Percentiles rank a stretch among this genome's conserved stretches.
phyloP scores from a whole-genome alignment of 53 echinoderm and acorn worm species.

The Echinometra lucunter region DNA sequence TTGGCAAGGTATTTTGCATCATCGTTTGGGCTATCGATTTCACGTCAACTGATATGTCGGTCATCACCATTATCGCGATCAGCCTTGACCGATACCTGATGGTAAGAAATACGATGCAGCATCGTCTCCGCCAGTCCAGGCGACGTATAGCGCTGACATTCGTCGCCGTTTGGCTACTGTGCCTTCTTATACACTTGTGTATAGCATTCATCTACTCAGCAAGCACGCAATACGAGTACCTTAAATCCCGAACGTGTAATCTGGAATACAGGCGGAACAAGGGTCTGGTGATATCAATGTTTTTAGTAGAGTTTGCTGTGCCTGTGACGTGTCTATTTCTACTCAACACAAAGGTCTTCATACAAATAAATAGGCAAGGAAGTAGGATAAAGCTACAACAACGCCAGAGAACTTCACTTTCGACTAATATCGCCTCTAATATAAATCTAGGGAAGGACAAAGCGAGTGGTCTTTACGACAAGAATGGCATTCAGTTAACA shows the following conservation, averaged over 20 bases:
- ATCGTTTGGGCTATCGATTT: slow-evolving; percentile 48
- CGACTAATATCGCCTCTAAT: no score
- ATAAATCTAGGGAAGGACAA: slow-evolving; percentile 17
- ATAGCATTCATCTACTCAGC: slow-evolving; percentile 48
- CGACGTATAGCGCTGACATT: background rate
- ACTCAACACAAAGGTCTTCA: slow-evolving; percentile 29
- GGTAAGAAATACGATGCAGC: slow-evolving; percentile 30
- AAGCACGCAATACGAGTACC: background rate
- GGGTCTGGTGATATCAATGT: slow-evolving; percentile 2
- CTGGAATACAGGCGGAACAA: slow-evolving; percentile 38
- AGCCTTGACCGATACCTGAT: slow-evolving; percentile 53
- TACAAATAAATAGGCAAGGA: slow-evolving; percentile 17
- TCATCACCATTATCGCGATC: slow-evolving; percentile 52
- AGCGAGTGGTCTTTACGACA: slow-evolving; percentile 39
- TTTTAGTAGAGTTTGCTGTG: slow-evolving; percentile 37
- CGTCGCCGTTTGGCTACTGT: background rate
- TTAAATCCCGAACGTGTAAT: background rate
- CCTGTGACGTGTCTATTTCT: slow-evolving; percentile 34
- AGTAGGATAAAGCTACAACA: slow-evolving; percentile 4
- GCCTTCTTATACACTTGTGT: slow-evolving; percentile 28
- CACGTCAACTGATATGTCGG: slow-evolving; percentile 55
- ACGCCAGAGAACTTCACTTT: background rate
- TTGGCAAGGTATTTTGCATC: slow-evolving; percentile 20
- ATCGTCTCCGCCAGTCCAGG: background rate
- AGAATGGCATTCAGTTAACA: background rate